Conservation (phyloP, 2,888 invertebrate genomes). For the Nomada flava region DNA sequence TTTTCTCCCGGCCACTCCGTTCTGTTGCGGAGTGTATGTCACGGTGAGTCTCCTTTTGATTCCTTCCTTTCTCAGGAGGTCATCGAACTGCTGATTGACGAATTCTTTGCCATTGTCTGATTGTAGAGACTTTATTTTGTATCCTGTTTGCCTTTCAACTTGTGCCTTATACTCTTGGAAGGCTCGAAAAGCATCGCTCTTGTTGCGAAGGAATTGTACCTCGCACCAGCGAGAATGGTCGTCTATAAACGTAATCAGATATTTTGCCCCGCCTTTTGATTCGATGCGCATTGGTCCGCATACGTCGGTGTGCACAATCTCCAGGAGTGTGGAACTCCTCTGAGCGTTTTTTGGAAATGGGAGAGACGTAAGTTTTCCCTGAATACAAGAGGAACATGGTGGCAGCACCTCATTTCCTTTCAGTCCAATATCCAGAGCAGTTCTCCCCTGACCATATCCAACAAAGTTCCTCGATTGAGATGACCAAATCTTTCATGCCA, state of each 20-base stretch:
- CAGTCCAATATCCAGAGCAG: no score
- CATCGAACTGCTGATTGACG: constrained; percentile 2
- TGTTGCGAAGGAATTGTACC: constrained; percentile 2
- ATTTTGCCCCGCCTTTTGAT: constrained; percentile 8
- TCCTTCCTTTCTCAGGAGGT: constrained; percentile 2
- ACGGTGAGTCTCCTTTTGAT: constrained; percentile 7
- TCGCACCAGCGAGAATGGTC: constrained; percentile 12
- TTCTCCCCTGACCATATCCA: no score
- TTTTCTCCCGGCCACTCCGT: constrained; percentile 3
- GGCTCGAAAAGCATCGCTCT: neutral
- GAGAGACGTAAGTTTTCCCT: no score
- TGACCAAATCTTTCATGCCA: no score
- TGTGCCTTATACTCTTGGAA: constrained; percentile 4
- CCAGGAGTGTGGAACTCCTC: neutral
- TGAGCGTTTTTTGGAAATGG: no score
- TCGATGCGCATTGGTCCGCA: neutral
- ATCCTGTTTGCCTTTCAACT: constrained; percentile 12
- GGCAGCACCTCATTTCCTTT: no score
- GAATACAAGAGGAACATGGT: no score
- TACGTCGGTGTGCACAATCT: neutral
- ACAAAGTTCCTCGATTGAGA: no score
- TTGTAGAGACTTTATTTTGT: constrained; percentile 6
- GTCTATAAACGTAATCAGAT: constrained; percentile 19
- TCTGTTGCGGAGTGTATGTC: constrained; percentile 7
- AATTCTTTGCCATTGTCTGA: constrained; percentile 21